Evolutionary conservation across 2,113 vertebrate genomes (phyloP), one percentile per base, ranked within the genome.

Genomic region (Zeus faber): DNA sequence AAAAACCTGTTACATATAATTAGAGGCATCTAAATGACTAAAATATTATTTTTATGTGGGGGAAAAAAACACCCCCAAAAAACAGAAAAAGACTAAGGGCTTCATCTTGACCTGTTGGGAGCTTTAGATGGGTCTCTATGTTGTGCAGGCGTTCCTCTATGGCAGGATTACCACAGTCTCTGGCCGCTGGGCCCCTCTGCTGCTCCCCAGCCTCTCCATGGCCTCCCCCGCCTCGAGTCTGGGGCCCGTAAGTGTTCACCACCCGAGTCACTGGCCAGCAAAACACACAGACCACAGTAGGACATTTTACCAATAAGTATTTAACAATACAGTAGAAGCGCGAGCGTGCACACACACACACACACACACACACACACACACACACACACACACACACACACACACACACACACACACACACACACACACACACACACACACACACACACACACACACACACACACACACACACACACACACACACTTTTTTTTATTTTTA

Each of bases 241-340:
- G 97, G 11, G 96, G 96, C 44, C 95, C 95, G 0, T 98, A 97
- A 0, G 91, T 94, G 87, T 99, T 99, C 46, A 98, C 90, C 55
- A 98, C 95, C 56, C 94, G 93, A 17, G 93, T 94, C 78, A 99
- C 96, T 99, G 17, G 3, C 53, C 56, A 46, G 37, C 4, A 29
- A 29, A 29, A 2, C 31, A 69, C 1, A 29, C 41, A 24, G 29
- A 22, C 8, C 22, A 24, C 11, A 25, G 2, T 5, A 55, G 55
- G 20, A 65, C 2, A 33, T 29, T 21, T 11, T 2, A 17, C 5
- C 10, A 51, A 7, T 11, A 43, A n/a, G 39, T 31, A 31, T n/a
- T n/a, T n/a, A n/a, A n/a, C n/a, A n/a, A n/a, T n/a, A n/a, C n/a
- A n/a, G n/a, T n/a, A n/a, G n/a, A n/a, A n/a, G n/a, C n/a, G n/a